Conservation (phyloP, 1,140 invertebrate species). For the Laupala kohalensis region DNA sequence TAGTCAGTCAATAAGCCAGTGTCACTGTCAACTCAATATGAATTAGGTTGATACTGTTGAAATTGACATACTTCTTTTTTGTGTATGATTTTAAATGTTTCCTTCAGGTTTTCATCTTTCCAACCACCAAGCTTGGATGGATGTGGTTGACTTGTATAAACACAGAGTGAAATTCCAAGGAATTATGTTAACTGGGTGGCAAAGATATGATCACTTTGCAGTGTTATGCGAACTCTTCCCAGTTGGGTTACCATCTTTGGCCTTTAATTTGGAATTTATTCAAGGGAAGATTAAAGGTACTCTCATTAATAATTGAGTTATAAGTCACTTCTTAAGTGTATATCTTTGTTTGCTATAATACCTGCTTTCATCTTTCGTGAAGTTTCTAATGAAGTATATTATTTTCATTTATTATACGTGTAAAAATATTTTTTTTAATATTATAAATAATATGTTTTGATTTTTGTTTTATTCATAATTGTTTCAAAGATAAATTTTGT, state of each 20-base stretch:
- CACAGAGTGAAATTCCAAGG: slow-evolving; percentile 18
- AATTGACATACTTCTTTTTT: neutral
- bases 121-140: slow-evolving; percentile 22
- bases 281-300: slow-evolving; percentile 13
- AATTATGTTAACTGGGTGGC: slow-evolving; percentile 23
- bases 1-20: too few species aligned
- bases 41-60: too few species aligned
- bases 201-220: slow-evolving; percentile 49
- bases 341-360: too few species aligned
- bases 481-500: too few species aligned
- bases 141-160: slow-evolving; percentile 14
- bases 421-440: too few species aligned
- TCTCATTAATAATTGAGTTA: neutral
- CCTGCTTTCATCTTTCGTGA: too few species aligned
- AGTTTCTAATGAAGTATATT: too few species aligned
- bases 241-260: slow-evolving; percentile 39
- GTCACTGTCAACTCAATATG: too few species aligned
- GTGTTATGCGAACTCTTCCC: slow-evolving; percentile 51
- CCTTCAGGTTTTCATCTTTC: slow-evolving; percentile 17
- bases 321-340: too few species aligned
- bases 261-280: slow-evolving; percentile 30
- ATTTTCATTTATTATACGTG: too few species aligned
- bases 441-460: neutral
- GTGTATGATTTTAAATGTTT: slow-evolving; percentile 10
- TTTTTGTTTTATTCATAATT: neutral